phyloP scores from a whole-genome alignment of 2,113 vertebrate species.

The Aegotheles bennettii region DNA sequence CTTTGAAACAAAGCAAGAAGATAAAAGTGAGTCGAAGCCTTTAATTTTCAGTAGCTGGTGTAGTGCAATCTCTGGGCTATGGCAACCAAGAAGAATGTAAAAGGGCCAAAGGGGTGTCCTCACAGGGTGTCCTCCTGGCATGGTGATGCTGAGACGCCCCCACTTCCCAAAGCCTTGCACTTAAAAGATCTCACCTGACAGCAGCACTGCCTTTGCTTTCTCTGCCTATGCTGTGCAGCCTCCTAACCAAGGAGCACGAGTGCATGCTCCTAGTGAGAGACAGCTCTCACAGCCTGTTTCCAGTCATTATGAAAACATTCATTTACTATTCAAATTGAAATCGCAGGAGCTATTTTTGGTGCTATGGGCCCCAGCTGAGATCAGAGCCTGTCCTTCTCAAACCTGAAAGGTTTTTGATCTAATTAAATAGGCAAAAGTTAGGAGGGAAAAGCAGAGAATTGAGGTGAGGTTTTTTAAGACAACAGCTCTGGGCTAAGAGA shows the following conservation, averaged over 20 bases:
- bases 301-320: not conserved
- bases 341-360: not conserved
- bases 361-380: not conserved
- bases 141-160: not conserved
- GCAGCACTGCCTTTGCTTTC: fast-evolving
- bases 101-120: not conserved
- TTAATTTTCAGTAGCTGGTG: not conserved
- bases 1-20: not conserved
- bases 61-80: not conserved
- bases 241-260: not conserved
- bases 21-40: not conserved
- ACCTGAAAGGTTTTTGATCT: not conserved
- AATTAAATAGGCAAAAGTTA: not conserved
- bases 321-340: not conserved
- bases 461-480: not conserved
- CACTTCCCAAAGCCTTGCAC: not conserved
- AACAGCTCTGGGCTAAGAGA: not conserved
- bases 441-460: not conserved
- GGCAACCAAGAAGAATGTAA: not conserved
- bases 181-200: not conserved
- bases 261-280: not conserved
- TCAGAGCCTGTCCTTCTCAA: not conserved
- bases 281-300: not conserved
- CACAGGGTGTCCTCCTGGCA: fast-evolving
- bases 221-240: not conserved